Evolutionary conservation across 2,797 vertebrate genomes (phyloP), one percentile per base, ranked within the genome.

Genomic region (Morus bassanus): DNA sequence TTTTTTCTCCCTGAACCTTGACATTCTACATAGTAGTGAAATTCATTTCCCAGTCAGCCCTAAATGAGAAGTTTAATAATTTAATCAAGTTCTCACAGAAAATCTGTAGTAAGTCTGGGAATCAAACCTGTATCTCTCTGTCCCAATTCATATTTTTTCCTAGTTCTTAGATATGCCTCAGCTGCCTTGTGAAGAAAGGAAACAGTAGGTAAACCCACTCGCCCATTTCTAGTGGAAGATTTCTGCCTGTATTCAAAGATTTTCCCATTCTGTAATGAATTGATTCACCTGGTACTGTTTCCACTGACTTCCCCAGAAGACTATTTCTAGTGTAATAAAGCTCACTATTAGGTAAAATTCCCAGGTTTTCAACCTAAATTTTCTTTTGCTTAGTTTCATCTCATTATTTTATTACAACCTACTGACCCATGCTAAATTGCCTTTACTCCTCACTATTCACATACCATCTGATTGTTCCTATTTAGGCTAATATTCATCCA

Each of bases 1-100:
- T 83, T 75, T 88, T 79, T 80, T 3, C 28, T 80, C 18, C 35
- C 73, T 93, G 94, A 97, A 97, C 89, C 89, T 75, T 96, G 95
- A 89, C 92, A 93, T 97, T 95, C 78, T 65, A 70, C 92, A 89
- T 61, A 85, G 86, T 84, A 94, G 61, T 85, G 69, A 88, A 92
- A 94, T 88, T 83, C 1, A 6, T 95, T 94, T 96, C 79, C 85
- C 82, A 89, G 57, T 88, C 79, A 91, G 27, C 37, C 83, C 79
- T 78, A 88, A 95, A 94, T 75, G 25, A 91, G 75, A 89, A 54
- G 48, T 89, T 94, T 5, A 83, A n/a, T 92, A 70, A 65, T 51
- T 91, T 65, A 51, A 61, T 72, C 33, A 54, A 88, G 73, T 75
- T 96, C 86, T 88, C 72, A 95, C 78, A 94, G 91, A 94, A 95